Percentiles rank a stretch among this genome's conserved stretches.
phyloP scores from a whole-genome alignment of 2,797 vertebrate species.

The Pipistrellus pygmaeus region DNA sequence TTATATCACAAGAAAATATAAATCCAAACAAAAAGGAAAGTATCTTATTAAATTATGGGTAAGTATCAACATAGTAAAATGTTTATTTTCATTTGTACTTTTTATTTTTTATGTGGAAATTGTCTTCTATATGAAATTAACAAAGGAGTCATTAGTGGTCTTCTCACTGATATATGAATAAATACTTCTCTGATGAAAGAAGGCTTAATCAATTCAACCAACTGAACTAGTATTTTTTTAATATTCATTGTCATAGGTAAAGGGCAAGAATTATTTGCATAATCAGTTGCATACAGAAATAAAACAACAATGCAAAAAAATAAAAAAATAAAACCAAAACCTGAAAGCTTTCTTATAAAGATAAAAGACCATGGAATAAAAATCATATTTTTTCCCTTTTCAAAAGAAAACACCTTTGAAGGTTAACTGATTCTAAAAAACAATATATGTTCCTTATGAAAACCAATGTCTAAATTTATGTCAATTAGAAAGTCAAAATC shows the following conservation, averaged over 20 bases:
- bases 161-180: background rate
- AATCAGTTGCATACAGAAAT: background rate
- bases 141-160: background rate
- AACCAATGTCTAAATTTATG: background rate
- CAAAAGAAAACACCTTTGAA: background rate
- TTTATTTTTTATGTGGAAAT: background rate
- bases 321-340: background rate
- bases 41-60: background rate
- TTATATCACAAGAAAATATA: constrained; percentile 18
- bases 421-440: constrained; percentile 38
- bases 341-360: background rate
- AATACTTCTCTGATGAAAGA: constrained; percentile 40
- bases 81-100: background rate
- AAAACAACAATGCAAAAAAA: background rate
- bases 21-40: background rate
- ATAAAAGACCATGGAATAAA: background rate
- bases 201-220: background rate
- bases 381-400: background rate
- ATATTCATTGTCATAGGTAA: background rate
- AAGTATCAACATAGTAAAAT: constrained; percentile 8
- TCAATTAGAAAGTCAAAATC: constrained; percentile 13
- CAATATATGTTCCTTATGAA: background rate
- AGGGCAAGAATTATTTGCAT: background rate
- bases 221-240: constrained; percentile 12
- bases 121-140: constrained; percentile 32